Evolutionary conservation across 1,140 invertebrate species (phyloP).

Genomic region (Apocrypta bakeri): DNA sequence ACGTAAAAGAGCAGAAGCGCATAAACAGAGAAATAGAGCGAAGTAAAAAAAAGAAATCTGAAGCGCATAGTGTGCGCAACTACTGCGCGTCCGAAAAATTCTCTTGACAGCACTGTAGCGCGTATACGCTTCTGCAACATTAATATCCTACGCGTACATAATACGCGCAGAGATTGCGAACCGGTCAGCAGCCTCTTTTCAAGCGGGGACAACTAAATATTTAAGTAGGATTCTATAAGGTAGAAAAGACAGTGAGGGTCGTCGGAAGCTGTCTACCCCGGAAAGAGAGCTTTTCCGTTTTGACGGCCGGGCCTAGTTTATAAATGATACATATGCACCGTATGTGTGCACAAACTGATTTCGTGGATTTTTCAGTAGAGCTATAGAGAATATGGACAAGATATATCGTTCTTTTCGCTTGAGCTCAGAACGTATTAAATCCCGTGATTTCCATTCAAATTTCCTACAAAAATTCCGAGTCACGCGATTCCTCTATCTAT

Average conservation of each 20-base stretch:
- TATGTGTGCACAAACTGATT: not conserved
- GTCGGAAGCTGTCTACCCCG: not conserved
- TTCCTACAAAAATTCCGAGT: not conserved
- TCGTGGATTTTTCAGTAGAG: not conserved
- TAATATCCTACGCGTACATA: slow-evolving; percentile 2
- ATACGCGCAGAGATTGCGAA: slow-evolving; percentile 8
- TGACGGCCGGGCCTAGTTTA: not conserved
- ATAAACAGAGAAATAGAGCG: not conserved
- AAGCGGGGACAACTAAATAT: slow-evolving; percentile 15
- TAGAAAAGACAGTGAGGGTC: not conserved
- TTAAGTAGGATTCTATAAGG: not conserved
- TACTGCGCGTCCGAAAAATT: not conserved
- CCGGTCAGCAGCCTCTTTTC: slow-evolving; percentile 3
- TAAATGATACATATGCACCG: not conserved
- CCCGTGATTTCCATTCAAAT: not conserved
- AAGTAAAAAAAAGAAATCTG: not conserved
- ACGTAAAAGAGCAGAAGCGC: not conserved
- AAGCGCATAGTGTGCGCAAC: no score
- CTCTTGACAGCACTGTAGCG: not conserved
- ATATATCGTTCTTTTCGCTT: not conserved
- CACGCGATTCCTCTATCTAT: no score
- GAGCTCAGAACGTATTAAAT: not conserved
- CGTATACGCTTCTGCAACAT: slow-evolving; percentile 2
- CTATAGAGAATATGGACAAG: not conserved
- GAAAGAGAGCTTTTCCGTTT: not conserved